Percentiles rank a stretch among this genome's conserved stretches.
phyloP scores from a whole-genome alignment of 2,797 vertebrate genomes.

The Pyrocephalus nanus region DNA sequence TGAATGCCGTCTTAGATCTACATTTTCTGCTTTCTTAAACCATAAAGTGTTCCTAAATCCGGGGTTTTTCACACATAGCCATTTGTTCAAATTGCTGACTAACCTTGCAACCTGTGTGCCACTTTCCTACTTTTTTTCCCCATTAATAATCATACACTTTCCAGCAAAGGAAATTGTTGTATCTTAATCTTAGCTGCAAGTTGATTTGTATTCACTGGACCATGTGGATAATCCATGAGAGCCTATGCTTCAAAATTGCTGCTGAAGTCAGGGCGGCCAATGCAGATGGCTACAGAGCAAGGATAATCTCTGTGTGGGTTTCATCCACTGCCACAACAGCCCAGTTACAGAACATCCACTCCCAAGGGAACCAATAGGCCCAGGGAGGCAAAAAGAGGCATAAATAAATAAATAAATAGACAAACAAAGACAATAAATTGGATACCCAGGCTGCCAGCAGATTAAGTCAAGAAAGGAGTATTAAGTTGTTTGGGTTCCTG shows the following conservation, averaged over 20 bases:
- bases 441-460: neutral
- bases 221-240: constrained; percentile 31
- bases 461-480: constrained; percentile 49
- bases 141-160: accelerated
- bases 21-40: neutral
- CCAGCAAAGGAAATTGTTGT: neutral
- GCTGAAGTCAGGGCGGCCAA: neutral
- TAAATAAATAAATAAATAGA: neutral
- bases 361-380: neutral
- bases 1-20: neutral
- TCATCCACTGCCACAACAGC: neutral
- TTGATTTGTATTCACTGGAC: constrained; percentile 27
- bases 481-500: constrained; percentile 63
- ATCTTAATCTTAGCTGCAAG: neutral
- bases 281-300: neutral
- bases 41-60: neutral
- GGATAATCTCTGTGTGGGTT: constrained; percentile 1
- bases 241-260: constrained; percentile 21
- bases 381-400: neutral
- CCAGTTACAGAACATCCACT: neutral
- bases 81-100: neutral
- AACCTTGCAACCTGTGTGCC: neutral
- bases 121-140: neutral
- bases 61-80: neutral
- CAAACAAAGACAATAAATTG: neutral